These are phyloP conservation scores for Sebastes fasciatus DNA, from an alignment of 2,113 vertebrate genomes.

Conservation along the genomic window DNA sequence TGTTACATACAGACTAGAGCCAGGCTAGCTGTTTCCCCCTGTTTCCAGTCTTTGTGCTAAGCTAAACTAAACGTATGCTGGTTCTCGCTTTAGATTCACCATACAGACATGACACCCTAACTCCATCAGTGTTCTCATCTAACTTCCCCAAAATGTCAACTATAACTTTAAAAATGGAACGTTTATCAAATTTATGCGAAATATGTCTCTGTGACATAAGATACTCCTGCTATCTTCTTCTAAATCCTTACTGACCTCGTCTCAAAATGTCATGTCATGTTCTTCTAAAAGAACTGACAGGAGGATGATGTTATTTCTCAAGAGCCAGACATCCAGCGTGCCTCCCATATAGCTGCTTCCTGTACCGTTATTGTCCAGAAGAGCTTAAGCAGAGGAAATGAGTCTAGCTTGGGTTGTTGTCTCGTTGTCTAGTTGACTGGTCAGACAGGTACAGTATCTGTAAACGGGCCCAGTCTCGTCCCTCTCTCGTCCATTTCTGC, in stretches of 20 bases:
- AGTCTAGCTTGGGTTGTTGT: slow-evolving; percentile 52
- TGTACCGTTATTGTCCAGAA: slow-evolving; percentile 49
- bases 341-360: slow-evolving; percentile 50
- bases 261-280: slow-evolving; percentile 6
- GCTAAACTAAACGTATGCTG: not conserved
- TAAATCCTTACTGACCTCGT: not conserved
- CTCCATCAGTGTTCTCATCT: not conserved
- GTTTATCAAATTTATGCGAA: not conserved
- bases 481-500: too few relatives aligned
- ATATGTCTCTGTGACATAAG: not conserved
- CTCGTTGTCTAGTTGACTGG: slow-evolving; percentile 39
- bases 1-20: not conserved
- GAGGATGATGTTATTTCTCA: slow-evolving; percentile 30
- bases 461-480: slow-evolving; percentile 5
- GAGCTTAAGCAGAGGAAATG: slow-evolving; percentile 76
- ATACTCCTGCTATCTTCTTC: not conserved
- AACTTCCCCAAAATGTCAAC: not conserved
- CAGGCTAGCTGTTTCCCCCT: not conserved
- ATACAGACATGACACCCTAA: not conserved
- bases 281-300: slow-evolving; percentile 3
- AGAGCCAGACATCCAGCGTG: slow-evolving; percentile 42
- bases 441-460: slow-evolving; percentile 55
- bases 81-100: not conserved
- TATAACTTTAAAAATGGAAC: not conserved
- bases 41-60: not conserved